These are phyloP conservation scores for Drosophila watanabei DNA, from an alignment of 1,140 invertebrate species.

Conservation along the genomic window DNA sequence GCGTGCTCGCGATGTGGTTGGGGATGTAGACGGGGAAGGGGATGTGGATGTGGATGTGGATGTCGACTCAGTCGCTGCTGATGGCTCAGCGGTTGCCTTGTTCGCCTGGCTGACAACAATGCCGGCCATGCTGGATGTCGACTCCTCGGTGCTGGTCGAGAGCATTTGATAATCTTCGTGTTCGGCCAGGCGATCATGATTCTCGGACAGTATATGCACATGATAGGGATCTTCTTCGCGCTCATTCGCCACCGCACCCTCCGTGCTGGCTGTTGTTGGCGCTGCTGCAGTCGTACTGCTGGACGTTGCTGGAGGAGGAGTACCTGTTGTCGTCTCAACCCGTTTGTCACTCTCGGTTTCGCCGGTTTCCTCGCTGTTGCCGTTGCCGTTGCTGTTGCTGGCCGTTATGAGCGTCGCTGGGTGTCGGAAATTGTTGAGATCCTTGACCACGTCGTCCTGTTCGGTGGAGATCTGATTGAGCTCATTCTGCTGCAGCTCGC, in stretches of 20 bases:
- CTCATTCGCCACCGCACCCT: constrained; percentile 40
- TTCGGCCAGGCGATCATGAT: constrained; percentile 84
- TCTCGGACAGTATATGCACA: constrained; percentile 83
- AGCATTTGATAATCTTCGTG: constrained; percentile 85
- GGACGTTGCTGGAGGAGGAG: constrained; percentile 32
- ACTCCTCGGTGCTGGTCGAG: constrained; percentile 75
- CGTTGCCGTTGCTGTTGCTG: constrained; percentile 79
- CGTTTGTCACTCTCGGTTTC: constrained; percentile 78
- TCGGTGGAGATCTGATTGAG: constrained; percentile 79
- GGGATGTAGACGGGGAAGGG: constrained; percentile 25
- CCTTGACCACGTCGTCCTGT: constrained; percentile 75
- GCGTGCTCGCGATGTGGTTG: constrained; percentile 73
- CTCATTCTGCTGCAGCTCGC: constrained; percentile 58
- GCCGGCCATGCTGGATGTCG: constrained; percentile 48
- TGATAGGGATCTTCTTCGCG: constrained; percentile 83
- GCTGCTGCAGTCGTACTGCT: constrained; percentile 34
- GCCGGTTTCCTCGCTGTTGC: constrained; percentile 71
- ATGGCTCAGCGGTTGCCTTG: constrained; percentile 68
- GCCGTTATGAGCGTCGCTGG: constrained; percentile 82
- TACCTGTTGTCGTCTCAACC: constrained; percentile 36
- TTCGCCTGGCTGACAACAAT: constrained; percentile 78
- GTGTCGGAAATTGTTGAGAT: constrained; percentile 83
- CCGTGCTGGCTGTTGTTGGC: constrained; percentile 17
- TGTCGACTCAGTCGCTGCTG: constrained; percentile 33
- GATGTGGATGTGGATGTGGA: constrained; percentile 26